phyloP scores from a whole-genome alignment of 2,888 invertebrate genomes.

The Ctena decussata region DNA sequence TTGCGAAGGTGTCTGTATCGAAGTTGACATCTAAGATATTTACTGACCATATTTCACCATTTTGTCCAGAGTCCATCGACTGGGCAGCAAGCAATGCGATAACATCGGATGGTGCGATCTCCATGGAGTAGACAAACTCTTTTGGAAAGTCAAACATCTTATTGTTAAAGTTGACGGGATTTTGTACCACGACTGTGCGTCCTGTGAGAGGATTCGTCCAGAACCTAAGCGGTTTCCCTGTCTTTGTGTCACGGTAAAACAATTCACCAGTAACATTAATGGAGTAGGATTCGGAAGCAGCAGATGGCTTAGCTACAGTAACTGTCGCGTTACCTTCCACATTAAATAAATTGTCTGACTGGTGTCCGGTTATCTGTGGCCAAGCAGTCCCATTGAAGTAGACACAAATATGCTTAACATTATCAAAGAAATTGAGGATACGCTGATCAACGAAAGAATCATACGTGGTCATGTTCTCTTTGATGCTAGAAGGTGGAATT shows the following conservation, averaged over 20 bases:
- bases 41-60: slow-evolving; percentile 46
- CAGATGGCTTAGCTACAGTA: slow-evolving; percentile 5
- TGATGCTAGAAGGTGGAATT: slow-evolving; percentile 58
- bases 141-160: slow-evolving; percentile 38
- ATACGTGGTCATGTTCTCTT: background rate
- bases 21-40: slow-evolving; percentile 48
- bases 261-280: background rate
- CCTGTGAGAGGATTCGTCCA: slow-evolving; percentile 16
- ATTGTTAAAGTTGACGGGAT: background rate
- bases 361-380: slow-evolving; percentile 60
- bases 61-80: slow-evolving; percentile 19
- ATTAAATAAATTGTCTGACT: slow-evolving; percentile 45
- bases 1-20: slow-evolving; percentile 40
- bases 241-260: slow-evolving; percentile 31
- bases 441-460: slow-evolving; percentile 46
- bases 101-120: slow-evolving; percentile 40
- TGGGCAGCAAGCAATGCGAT: slow-evolving; percentile 55
- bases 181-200: background rate
- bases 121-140: slow-evolving; percentile 57
- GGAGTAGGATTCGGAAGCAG: background rate
- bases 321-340: slow-evolving; percentile 36
- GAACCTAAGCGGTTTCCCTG: slow-evolving; percentile 22
- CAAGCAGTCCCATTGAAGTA: slow-evolving; percentile 57
- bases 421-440: slow-evolving; percentile 40
- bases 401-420: slow-evolving; percentile 9